Evolutionary conservation across 1,140 invertebrate genomes (phyloP), one percentile per base, ranked within the genome.

Genomic region (Dolichoris vasculosae): DNA sequence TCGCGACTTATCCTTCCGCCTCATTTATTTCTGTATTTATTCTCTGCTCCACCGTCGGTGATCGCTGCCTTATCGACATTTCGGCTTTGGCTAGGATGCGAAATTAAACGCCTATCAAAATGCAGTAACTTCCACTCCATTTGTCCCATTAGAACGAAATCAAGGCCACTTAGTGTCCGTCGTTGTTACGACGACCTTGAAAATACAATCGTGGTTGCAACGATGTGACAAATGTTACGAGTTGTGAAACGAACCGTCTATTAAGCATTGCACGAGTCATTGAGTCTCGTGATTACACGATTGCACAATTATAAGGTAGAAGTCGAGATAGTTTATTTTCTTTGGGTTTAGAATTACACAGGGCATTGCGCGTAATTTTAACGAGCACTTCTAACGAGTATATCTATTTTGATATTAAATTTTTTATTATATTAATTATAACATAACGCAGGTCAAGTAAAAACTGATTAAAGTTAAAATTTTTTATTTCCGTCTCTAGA

Each of bases 91-190:
- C 48, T 35, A 20, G n/a, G 30, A 2, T 87, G 84, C 89, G 73
- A 90, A 90, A 86, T 84, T 90, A 86, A 90, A 92, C 88, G 88
- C 91, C 91, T 86, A 90, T 91, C 88, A 91, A 92, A 86, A 84
- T 92, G 82, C 90, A 92, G 78, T 90, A 92, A 82, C 86, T 92
- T 87, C 90, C 91, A 71, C 88, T 92, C 26, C 90, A 91, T 67
- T 91, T 92, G 78, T 91, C 91, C 46, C 90, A 91, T 85, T 91
- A 91, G 89, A 92, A 92, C 85, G 91, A 92, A 87, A 90, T 88
- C 46, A 89, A 90, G 86, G 91, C 89, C 71, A 90, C 89, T 86
- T 90, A 91, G 90, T 78, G 55, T 71, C 84, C 63, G 48, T 64
- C 40, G 35, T 26, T 38, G 20, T 64, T 35, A 8, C 32, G 4